phyloP scores from a whole-genome alignment of 92 coral and sea anemone genomes.

The Desmophyllum pertusum region DNA sequence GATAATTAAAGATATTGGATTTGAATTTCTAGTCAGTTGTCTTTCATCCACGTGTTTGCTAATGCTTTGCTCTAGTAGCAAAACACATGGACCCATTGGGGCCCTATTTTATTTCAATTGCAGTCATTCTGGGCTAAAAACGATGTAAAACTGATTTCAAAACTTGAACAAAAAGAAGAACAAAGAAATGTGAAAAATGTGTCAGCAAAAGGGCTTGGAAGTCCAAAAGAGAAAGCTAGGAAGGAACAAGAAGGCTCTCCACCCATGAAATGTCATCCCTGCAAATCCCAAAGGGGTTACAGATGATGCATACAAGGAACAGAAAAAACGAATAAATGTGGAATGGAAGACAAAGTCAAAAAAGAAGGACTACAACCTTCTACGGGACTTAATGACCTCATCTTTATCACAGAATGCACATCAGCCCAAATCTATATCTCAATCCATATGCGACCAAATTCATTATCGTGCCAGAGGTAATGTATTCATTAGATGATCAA shows the following conservation, averaged over 20 bases:
- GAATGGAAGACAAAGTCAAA: constrained; percentile 1
- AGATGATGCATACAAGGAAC: not conserved
- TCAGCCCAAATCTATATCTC: no score
- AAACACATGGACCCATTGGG: no score
- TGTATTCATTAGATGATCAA: no score
- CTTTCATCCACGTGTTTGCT: no score
- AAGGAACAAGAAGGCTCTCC: not conserved
- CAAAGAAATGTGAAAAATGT: not conserved
- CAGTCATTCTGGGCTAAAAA: constrained; percentile 16
- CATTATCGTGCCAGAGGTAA: no score
- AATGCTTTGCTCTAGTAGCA: no score
- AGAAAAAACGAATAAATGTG: not conserved
- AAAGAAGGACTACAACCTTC: not conserved
- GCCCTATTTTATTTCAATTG: not conserved
- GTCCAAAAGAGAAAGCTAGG: not conserved
- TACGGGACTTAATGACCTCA: no score
- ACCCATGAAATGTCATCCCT: not conserved
- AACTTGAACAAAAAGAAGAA: constrained; percentile 8
- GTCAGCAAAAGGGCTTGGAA: not conserved
- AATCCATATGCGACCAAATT: no score
- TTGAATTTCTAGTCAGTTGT: no score
- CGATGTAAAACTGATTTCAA: not conserved
- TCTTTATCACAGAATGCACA: no score
- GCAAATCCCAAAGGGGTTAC: not conserved
- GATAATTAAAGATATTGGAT: no score